A percentile compares a stretch with the other conserved stretches of the same genome.
phyloP scores from a whole-genome alignment of 2,888 invertebrate species.

The Ceriagrion tenellum region DNA sequence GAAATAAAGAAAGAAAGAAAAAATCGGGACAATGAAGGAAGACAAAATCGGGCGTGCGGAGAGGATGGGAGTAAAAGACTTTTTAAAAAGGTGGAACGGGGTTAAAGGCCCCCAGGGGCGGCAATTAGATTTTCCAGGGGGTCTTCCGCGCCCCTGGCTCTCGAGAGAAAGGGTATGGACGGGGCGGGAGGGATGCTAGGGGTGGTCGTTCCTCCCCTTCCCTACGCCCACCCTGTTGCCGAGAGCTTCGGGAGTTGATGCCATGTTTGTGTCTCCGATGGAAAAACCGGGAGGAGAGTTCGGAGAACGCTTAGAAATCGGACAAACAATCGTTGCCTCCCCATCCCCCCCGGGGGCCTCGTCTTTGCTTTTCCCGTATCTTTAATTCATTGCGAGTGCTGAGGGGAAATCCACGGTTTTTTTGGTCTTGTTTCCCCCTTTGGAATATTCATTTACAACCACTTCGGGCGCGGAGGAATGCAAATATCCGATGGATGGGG shows the following conservation, averaged over 20 bases:
- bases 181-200: not conserved
- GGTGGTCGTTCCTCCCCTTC: too few species aligned
- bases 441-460: conserved; percentile 12
- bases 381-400: not conserved
- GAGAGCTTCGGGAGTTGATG: not conserved
- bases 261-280: not conserved
- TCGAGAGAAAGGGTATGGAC: not conserved
- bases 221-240: not conserved
- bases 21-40: not conserved
- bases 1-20: too few species aligned
- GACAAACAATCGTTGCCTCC: not conserved
- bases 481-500: not conserved
- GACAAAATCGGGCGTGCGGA: not conserved
- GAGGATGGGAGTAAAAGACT: not conserved
- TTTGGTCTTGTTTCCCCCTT: not conserved
- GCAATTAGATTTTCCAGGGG: conserved; percentile 13
- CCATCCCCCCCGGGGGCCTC: not conserved
- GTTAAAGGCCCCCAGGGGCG: not conserved
- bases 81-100: not conserved
- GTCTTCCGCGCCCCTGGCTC: not conserved
- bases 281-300: not conserved
- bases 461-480: not conserved
- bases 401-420: not conserved
- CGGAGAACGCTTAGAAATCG: not conserved
- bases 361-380: not conserved